Evolutionary conservation across 2,888 invertebrate species (phyloP).

Genomic region (Philopedon plagiatum): DNA sequence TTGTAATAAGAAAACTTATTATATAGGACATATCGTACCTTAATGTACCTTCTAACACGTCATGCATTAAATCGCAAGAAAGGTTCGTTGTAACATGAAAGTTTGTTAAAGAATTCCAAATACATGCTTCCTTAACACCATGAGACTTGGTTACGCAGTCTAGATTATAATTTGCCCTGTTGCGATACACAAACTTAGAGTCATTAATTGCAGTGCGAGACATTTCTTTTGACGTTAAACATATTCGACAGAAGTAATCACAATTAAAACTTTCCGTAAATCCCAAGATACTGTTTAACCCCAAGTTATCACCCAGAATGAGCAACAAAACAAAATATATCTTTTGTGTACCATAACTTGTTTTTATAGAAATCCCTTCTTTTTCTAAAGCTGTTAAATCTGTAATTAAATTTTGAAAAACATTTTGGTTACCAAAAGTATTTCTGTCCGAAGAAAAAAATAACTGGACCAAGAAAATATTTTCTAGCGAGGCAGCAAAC

Average conservation of each 20-base stretch:
- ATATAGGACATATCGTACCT: constrained; percentile 17
- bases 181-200: not conserved
- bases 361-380: constrained; percentile 24
- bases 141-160: constrained; percentile 2
- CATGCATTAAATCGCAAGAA: constrained; percentile 25
- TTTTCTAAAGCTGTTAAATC: constrained; percentile 30
- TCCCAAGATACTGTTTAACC: constrained; percentile 29
- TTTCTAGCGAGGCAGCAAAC: constrained; percentile 27
- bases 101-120: constrained; percentile 2
- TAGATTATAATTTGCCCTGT: constrained; percentile 7
- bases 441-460: constrained; percentile 24
- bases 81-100: constrained; percentile 15
- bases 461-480: constrained; percentile 39
- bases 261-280: constrained; percentile 23
- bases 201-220: not conserved
- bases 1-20: constrained; percentile 1
- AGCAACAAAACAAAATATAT: constrained; percentile 25
- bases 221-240: not conserved
- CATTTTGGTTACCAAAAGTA: constrained; percentile 10
- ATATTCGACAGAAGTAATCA: constrained; percentile 16
- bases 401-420: constrained; percentile 25
- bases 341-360: not conserved
- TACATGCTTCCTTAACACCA: constrained; percentile 4
- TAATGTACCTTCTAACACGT: constrained; percentile 8
- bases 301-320: constrained; percentile 30